Conservation (phyloP, 2,797 vertebrate genomes). For the Smutsia gigantea region DNA sequence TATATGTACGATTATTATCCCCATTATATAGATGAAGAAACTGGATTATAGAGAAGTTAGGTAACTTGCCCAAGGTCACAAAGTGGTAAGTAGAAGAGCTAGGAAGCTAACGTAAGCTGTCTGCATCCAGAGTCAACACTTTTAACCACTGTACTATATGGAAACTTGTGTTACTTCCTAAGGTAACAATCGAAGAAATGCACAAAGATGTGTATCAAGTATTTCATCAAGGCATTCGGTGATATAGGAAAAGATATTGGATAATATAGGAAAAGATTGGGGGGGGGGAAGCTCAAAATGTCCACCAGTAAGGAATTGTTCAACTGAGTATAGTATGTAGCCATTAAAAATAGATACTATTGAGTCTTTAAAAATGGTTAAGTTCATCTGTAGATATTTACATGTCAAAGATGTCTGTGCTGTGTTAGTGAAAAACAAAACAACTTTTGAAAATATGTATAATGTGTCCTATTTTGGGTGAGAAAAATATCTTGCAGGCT, state of each 20-base stretch:
- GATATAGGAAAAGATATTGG: not conserved
- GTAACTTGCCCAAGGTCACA: not conserved
- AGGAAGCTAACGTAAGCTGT: not conserved
- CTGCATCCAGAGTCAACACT: not conserved
- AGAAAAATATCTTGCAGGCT: conserved; percentile 16
- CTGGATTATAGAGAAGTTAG: not conserved
- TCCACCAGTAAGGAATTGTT: not conserved
- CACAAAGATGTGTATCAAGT: conserved; percentile 5
- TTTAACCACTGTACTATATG: not conserved
- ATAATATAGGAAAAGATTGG: not conserved
- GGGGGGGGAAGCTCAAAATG: not conserved
- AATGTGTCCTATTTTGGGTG: conserved; percentile 36
- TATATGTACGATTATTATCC: not conserved
- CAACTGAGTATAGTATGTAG: not conserved
- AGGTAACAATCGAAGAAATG: conserved; percentile 39
- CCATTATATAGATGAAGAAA: not conserved
- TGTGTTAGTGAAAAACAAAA: not conserved
- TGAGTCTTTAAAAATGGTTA: not conserved
- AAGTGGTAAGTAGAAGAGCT: not conserved
- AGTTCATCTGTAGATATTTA: not conserved
- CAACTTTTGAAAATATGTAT: not conserved
- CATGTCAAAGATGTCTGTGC: not conserved
- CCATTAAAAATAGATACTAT: conserved; percentile 37
- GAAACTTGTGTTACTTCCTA: not conserved
- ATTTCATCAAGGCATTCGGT: conserved; percentile 25